Evolutionary conservation across 2,797 vertebrate species (phyloP), one percentile per base, ranked within the genome.

Genomic region (Platalea minor): DNA sequence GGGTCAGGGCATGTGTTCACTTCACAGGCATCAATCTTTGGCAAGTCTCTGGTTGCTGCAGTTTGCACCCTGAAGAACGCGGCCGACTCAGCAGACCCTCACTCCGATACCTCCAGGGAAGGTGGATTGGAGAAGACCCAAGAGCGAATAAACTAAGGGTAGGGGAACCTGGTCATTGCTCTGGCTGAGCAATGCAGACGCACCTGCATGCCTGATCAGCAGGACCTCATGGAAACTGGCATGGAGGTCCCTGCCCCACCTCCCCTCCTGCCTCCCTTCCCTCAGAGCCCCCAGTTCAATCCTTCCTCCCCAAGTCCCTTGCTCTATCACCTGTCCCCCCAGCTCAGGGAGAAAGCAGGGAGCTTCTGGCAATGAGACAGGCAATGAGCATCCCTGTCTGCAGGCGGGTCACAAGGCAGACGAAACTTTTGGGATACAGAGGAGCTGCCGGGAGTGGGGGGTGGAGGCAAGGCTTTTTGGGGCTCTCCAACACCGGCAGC

Each of bases 361-460:
- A 68, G 21, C 7, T 75, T 82, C 65, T 86, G 39, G 17, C 54
- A 81, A 5, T 8, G 43, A 92, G 18, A 59, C 23, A 48, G 33
- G 37, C 41, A 5, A 10, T 31, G 13, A 84, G 26, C 35, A 90
- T 29, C 41, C 17, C 17, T 51, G 4, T 56, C 67, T 53, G 29
- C 37, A 41, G 23, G 3, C 10, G 1, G 0, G 1, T 41, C 1
- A 0, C 24, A 63, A 51, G 10, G 28, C 14, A 91, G 33, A 46
- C 5, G 0, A 0, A 67, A 25, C 5, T 85, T 78, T 5, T 19
- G 24, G 65, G 54, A 65, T 15, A 41, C 4, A 48, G 59, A 67
- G 24, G 17, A 56, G 14, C 14, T 67, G 43, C 17, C 1, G 2
- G 43, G 8, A 2, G 0, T 12, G 0, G 10, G 5, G 9, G 2